Evolutionary conservation across 1,140 invertebrate species (phyloP).

Genomic region (Stegodyphus dumicola): DNA sequence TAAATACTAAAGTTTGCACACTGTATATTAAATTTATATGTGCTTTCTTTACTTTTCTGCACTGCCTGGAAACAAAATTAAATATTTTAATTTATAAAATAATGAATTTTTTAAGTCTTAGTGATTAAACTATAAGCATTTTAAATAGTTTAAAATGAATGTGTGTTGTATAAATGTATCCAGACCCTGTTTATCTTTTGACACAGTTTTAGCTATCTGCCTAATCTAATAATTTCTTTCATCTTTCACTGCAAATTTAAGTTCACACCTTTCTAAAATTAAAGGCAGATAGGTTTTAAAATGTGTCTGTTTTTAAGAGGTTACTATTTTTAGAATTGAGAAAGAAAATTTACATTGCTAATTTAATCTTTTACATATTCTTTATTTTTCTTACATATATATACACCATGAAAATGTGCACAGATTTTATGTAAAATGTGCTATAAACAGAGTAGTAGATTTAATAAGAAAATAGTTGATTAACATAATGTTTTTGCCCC

Average conservation of each 20-base stretch:
- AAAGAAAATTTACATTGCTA: too few relatives aligned
- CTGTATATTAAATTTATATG: not conserved
- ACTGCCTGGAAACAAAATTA: not conserved
- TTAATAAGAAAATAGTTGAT: too few relatives aligned
- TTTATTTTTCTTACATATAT: too few relatives aligned
- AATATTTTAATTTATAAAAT: not conserved
- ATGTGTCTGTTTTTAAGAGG: constrained; percentile 8
- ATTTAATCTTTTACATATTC: too few relatives aligned
- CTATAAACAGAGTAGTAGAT: too few relatives aligned
- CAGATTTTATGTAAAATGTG: too few relatives aligned
- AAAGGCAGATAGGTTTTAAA: not conserved
- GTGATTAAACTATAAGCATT: not conserved
- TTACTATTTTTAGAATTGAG: constrained; percentile 28
- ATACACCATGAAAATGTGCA: too few relatives aligned
- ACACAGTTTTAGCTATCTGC: not conserved
- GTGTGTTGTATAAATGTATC: constrained; percentile 30
- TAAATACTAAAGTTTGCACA: too few relatives aligned
- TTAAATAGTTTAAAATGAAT: not conserved
- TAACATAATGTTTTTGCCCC: too few relatives aligned
- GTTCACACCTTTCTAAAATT: constrained; percentile 1
- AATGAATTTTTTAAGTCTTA: not conserved
- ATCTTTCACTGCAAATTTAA: not conserved
- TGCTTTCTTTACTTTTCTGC: constrained; percentile 8
- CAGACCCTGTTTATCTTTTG: constrained; percentile 37
- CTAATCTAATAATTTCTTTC: not conserved